Base-by-base conservation (phyloP, 1,140 invertebrate genomes). In the Eciton burchellii region DNA sequence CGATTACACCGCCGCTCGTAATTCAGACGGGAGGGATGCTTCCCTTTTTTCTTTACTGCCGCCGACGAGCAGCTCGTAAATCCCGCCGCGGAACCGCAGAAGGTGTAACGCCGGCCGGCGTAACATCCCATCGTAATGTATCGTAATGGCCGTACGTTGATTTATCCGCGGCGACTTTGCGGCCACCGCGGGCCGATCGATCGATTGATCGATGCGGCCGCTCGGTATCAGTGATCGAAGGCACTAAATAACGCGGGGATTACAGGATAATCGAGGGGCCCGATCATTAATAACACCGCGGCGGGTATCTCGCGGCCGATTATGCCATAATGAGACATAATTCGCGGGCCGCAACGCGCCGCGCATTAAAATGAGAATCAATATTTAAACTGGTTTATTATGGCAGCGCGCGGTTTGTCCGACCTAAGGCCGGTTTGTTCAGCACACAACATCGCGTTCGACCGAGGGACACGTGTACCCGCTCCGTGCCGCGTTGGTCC, bases 371-470 rank as follows among this genome's bases (percentile, higher is more conserved):
- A 79, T 79, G 74, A 79, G 63, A 68, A 79, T 79, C 74, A 79
- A 79, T 79, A 79, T 79, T 79, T 79, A 79, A 79, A 70, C 63
- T 21, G 56, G 70, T 70, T 79, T 79, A 79, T 79, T 79, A 79
- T 79, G 74, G 24, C 74, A 12, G 72, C 6, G 26, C 73, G 12
- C 35, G 74, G 74, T 79, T 79, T 68, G 74, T 56, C 49, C 41
- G 45, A 41, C 63, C 49, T 70, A 79, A 63, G 62, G 12, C 63
- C 63, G 74, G 62, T 79, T 45, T 70, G 74, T 79, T 79, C 56
- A 79, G 24, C 49, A 79, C 54, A 79, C 74, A 79, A 68, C 74
- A 79, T 70, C 63, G 24, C 74, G 41, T 79, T 45, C 74, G n/a
- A 79, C 49, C 63, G 56, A 79, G 49, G 41, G 35, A 79, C 74